A percentile compares a stretch with the other conserved stretches of the same genome.
Evolutionary conservation across 1,140 invertebrate genomes (phyloP).

Genomic region (Procambarus clarkii): DNA sequence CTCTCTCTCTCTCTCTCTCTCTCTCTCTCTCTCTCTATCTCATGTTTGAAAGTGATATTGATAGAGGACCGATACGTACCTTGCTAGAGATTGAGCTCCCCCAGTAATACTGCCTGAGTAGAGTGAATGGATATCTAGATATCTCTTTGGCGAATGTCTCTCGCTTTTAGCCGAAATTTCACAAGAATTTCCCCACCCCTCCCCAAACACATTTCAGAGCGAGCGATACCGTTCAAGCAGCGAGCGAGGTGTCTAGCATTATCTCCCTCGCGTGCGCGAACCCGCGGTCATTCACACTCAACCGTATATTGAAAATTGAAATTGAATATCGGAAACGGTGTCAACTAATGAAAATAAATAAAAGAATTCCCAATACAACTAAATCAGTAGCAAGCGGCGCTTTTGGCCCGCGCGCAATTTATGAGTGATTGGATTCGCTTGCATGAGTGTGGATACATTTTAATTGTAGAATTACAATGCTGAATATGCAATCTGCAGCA

Average conservation of each 20-base stretch:
- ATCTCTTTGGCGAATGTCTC: background rate
- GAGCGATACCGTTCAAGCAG: background rate
- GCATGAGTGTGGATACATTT: conserved; percentile 1
- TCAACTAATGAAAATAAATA: conserved; percentile 6
- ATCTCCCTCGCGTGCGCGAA: background rate
- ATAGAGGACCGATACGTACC: too few relatives aligned
- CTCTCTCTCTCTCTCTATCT: too few relatives aligned
- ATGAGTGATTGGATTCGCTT: background rate
- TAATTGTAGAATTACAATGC: background rate
- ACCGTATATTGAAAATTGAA: background rate
- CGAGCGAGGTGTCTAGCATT: background rate
- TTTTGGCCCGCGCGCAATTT: background rate
- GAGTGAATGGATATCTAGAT: background rate
- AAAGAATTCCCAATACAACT: background rate
- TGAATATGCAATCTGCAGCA: background rate
- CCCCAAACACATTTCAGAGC: background rate
- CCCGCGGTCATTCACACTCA: background rate
- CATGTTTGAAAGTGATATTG: too few relatives aligned
- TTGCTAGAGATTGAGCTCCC: background rate
- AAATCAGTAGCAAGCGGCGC: background rate
- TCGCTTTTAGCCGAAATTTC: background rate
- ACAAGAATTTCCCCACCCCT: background rate
- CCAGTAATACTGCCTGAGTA: background rate
- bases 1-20: too few relatives aligned
- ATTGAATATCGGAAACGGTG: background rate